A percentile compares a stretch with the other conserved stretches of the same genome.
Conservation (phyloP, 2,888 invertebrate genomes). For the Drosophila prostipennis region DNA sequence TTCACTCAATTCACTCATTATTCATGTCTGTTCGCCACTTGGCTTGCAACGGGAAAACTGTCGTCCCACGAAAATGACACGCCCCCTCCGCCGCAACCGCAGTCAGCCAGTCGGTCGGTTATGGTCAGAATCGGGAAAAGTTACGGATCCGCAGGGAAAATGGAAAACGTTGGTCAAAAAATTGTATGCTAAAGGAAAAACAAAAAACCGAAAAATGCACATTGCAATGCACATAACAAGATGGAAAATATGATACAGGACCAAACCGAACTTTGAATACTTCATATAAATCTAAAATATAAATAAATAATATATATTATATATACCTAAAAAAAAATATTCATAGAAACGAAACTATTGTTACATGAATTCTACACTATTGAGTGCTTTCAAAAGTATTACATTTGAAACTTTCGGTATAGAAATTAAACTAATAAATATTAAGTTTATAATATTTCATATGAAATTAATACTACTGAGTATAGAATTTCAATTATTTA, state of each 20-base stretch:
- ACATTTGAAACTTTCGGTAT: too few relatives aligned
- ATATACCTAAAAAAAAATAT: too few relatives aligned
- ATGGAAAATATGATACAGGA: background rate
- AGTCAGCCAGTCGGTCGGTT: slow-evolving; percentile 40
- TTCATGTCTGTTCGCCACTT: slow-evolving; percentile 72
- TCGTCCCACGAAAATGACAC: slow-evolving; percentile 46
- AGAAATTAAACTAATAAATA: too few relatives aligned
- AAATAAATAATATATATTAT: too few relatives aligned
- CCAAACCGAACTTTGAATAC: slow-evolving; percentile 5
- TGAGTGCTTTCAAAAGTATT: too few relatives aligned
- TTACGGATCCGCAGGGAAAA: slow-evolving; percentile 3
- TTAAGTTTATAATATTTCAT: too few relatives aligned
- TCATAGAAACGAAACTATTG: too few relatives aligned
- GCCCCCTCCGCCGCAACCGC: slow-evolving; percentile 51
- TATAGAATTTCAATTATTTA: too few relatives aligned
- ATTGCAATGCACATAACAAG: slow-evolving; percentile 31
- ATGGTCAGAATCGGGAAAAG: slow-evolving; percentile 18
- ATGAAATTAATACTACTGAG: too few relatives aligned
- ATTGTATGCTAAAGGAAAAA: slow-evolving; percentile 65
- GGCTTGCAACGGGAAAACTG: slow-evolving; percentile 58
- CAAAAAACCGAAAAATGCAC: slow-evolving; percentile 13
- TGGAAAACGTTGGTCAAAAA: slow-evolving; percentile 50
- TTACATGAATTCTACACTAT: too few relatives aligned
- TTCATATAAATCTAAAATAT: background rate
- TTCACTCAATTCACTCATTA: slow-evolving; percentile 67